Evolutionary conservation across 2,888 invertebrate species (phyloP), one percentile per base, ranked within the genome.

Genomic region (Hirtodrosophila trivittata): DNA sequence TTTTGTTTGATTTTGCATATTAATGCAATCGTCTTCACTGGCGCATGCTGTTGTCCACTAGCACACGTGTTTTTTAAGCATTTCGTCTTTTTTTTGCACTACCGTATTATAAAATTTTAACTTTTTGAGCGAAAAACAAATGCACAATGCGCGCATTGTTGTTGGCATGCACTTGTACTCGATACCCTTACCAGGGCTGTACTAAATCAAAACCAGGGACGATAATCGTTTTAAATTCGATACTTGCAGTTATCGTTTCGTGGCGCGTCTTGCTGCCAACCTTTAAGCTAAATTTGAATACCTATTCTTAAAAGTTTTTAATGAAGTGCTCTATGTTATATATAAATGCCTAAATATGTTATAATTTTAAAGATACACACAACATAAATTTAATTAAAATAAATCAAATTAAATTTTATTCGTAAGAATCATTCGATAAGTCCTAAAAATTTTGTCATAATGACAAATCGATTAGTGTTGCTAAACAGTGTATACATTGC

Each of bases 121-220:
- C 3, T 57, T 66, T 54, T 62, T 39, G 60, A 56, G 56, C 58
- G 33, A 69, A 72, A 66, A 72, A 51, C 63, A 78, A 76, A 78
- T 66, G 55, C 59, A 75, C 63, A 70, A 70, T 70, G 67, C 67
- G 72, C 66, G 76, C 76, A 75, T 77, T 75, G 75, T 77, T 77
- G 75, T 75, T 75, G 75, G 75, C 77, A 64, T 75, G 77, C 71
- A 74, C 75, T 74, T 74, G 66, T 69, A 77, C 69, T 75, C 75
- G 66, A 71, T 72, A 52, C 73, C 63, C 42, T 5, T 41, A 5
- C 3, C 43, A 67, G 67, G 50, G 57, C 18, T 63, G 30, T 33
- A 56, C 25, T 26, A 0, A 8, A 37, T 1, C 3, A 7, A 13
- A 3, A 26, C 25, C 51, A 49, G 51, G 60, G 37, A 14, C n/a